Conservation (phyloP, 1,140 invertebrate genomes). For the Scaptodrosophila lebanonensis region DNA sequence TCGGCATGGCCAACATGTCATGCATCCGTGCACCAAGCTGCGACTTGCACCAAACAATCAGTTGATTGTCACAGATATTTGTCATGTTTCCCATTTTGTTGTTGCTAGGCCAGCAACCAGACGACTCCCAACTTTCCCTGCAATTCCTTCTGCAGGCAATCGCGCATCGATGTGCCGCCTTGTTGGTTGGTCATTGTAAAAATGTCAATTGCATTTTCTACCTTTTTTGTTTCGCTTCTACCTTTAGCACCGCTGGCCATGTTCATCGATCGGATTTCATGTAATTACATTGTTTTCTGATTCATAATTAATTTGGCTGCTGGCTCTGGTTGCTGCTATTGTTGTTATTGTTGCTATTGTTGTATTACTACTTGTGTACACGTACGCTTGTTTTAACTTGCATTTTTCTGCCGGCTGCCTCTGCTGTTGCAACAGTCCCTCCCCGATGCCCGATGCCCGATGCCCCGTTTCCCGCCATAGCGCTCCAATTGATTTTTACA, state of each 20-base stretch:
- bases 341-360: neutral
- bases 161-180: slow-evolving; percentile 33
- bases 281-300: slow-evolving; percentile 76
- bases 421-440: too few species aligned
- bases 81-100: slow-evolving; percentile 55
- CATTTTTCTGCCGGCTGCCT: slow-evolving; percentile 41
- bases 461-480: too few species aligned
- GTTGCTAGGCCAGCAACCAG: neutral
- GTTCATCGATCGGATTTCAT: slow-evolving; percentile 74
- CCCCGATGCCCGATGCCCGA: too few species aligned
- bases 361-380: too few species aligned
- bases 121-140: slow-evolving; percentile 57
- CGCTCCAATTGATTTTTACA: slow-evolving; percentile 60
- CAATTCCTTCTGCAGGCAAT: slow-evolving; percentile 42
- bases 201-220: slow-evolving; percentile 67
- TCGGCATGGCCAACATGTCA: slow-evolving; percentile 2
- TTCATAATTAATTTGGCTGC: slow-evolving; percentile 72
- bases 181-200: slow-evolving; percentile 60
- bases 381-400: slow-evolving; percentile 6
- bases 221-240: slow-evolving; percentile 8
- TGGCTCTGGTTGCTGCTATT: neutral
- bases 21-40: slow-evolving; percentile 1
- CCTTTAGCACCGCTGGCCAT: slow-evolving; percentile 44
- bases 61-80: slow-evolving; percentile 75
- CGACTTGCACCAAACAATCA: slow-evolving; percentile 46